A percentile compares a stretch with the other conserved stretches of the same genome.
phyloP scores from a whole-genome alignment of 2,888 invertebrate species.

The Alcis repandata region DNA sequence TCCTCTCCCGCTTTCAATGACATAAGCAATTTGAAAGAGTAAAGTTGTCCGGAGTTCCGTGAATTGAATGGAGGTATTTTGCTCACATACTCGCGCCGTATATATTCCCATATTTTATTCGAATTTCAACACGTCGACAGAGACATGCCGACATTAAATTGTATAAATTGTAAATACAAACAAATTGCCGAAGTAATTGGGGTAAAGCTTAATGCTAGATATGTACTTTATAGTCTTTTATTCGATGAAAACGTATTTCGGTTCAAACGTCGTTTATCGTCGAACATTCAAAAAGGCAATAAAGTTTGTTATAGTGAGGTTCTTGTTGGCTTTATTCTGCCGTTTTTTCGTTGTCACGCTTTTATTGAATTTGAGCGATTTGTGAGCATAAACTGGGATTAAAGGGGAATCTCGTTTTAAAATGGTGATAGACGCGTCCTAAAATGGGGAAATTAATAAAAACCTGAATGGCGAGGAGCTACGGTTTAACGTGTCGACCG shows the following conservation, averaged over 20 bases:
- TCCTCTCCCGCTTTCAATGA: neutral
- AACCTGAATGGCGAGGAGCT: too few species aligned
- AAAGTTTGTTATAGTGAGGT: constrained; percentile 22
- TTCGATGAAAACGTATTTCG: constrained; percentile 23
- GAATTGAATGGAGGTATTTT: constrained; percentile 4
- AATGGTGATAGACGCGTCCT: too few species aligned
- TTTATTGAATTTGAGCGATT: constrained; percentile 13
- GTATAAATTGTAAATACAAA: constrained; percentile 28
- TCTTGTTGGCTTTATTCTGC: constrained; percentile 12
- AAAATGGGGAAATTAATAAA: too few species aligned
- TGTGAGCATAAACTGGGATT: constrained; percentile 8
- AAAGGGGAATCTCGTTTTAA: neutral
- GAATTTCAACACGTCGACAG: constrained; percentile 10
- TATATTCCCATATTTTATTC: constrained; percentile 9
- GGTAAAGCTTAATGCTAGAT: constrained; percentile 26
- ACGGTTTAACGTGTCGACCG: too few species aligned
- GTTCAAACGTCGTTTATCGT: constrained; percentile 18
- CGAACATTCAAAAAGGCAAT: constrained; percentile 20
- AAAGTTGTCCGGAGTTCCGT: neutral
- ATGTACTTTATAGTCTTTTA: constrained; percentile 23
- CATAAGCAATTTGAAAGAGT: neutral
- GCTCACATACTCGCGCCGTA: neutral
- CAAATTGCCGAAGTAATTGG: constrained; percentile 29
- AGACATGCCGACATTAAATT: constrained; percentile 17
- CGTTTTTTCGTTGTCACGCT: constrained; percentile 24